Percentiles rank a stretch among this genome's conserved stretches.
phyloP scores from a whole-genome alignment of 2,888 invertebrate species.

The Rhorus exstirpatorius region DNA sequence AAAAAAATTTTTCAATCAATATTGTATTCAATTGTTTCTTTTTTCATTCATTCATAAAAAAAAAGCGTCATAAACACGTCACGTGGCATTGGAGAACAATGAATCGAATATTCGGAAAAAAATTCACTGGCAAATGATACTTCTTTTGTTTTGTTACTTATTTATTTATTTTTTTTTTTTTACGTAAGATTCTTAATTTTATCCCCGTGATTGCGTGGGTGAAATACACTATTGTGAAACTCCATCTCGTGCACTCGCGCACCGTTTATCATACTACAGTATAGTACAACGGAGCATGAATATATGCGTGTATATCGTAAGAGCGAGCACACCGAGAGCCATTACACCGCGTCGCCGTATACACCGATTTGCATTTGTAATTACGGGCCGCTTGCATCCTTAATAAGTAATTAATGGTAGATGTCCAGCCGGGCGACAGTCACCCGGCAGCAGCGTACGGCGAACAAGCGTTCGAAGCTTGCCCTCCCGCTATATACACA shows the following conservation, averaged over 20 bases:
- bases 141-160: no score
- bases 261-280: slow-evolving; percentile 6
- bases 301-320: slow-evolving; percentile 3
- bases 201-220: slow-evolving; percentile 29
- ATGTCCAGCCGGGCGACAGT: slow-evolving; percentile 72
- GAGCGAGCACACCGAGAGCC: slow-evolving; percentile 10
- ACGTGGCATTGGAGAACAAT: no score
- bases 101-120: no score
- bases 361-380: slow-evolving; percentile 82
- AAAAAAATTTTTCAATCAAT: not conserved
- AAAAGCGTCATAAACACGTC: no score
- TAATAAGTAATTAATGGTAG: slow-evolving; percentile 83
- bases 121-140: no score
- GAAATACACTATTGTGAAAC: slow-evolving; percentile 35
- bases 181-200: slow-evolving; percentile 4
- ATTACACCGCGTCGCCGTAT: slow-evolving; percentile 15
- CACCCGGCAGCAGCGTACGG: slow-evolving; percentile 16
- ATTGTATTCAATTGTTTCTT: no score
- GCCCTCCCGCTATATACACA: slow-evolving; percentile 2
- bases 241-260: slow-evolving; percentile 20
- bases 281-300: not conserved
- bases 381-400: slow-evolving; percentile 76
- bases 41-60: no score
- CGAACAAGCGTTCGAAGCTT: slow-evolving; percentile 52
- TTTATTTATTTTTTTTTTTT: not conserved